phyloP scores from a whole-genome alignment of 2,797 vertebrate species.

The Sebastes steindachneri region DNA sequence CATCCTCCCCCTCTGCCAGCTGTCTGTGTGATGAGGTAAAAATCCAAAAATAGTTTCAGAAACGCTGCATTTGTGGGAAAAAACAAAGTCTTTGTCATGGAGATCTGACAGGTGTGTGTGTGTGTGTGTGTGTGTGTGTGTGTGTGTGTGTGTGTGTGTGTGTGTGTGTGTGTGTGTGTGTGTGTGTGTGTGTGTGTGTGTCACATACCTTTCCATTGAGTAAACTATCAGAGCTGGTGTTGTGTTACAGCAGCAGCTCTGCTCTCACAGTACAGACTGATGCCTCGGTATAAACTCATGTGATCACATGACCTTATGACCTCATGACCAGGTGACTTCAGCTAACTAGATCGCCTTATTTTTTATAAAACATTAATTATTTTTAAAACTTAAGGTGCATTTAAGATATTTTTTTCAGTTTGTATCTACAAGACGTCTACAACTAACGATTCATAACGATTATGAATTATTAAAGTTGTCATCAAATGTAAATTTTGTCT shows the following conservation, averaged over 20 bases:
- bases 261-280: background rate
- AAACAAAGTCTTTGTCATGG: background rate
- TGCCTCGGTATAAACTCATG: background rate
- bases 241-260: slow-evolving; percentile 66
- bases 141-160: background rate
- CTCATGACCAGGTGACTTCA: background rate
- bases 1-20: background rate
- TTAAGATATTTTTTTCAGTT: background rate
- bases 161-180: background rate
- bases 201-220: slow-evolving; percentile 27
- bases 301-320: background rate
- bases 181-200: background rate
- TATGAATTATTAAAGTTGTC: background rate
- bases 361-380: background rate
- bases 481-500: background rate
- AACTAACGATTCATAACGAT: too few species aligned
- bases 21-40: background rate
- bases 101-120: background rate
- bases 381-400: background rate
- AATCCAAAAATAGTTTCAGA: slow-evolving; percentile 7
- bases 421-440: background rate
- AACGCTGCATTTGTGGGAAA: slow-evolving; percentile 3
- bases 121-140: background rate
- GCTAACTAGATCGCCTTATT: background rate
- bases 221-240: slow-evolving; percentile 45